Base-by-base conservation (phyloP, 2,888 invertebrate genomes). In the Colletes collaris region DNA sequence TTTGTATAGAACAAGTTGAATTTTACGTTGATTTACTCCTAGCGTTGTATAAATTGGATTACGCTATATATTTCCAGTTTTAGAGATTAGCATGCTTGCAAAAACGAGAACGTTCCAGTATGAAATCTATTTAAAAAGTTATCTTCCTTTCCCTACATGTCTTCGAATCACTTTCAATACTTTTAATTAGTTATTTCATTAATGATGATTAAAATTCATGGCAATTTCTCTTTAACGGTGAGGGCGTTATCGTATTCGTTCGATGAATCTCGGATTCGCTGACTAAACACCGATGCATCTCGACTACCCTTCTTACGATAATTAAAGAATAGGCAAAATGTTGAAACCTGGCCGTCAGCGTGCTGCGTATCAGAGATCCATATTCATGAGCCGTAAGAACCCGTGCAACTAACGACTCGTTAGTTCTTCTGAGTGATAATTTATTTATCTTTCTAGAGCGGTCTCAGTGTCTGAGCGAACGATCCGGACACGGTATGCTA, bases 361-460 rank as follows among this genome's bases (percentile, higher is more conserved):
- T 65, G 68, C 55, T 50, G 65, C 69, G 60, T 46, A 62, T 71
- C 63, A 40, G 71, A 64, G 73, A 87, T 89, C 83, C 89, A 90
- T 90, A 90, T 90, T 90, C 89, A 90, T 88, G 89, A 90, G 81
- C 67, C 60, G 86, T 81, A 89, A 88, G 89, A 88, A 89, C 80
- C 85, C 86, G 85, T 87, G 85, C 86, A 90, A 87, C 88, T 85
- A 88, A 89, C 86, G 83, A 89, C 86, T 89, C 89, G 89, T 89
- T 89, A 89, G 89, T 86, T 82, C 84, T 84, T 89, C 81, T 82
- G 83, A 89, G 90, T 88, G 90, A 90, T 90, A 90, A 90, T 91
- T 89, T 90, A 91, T 90, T 90, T 90, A 91, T 91, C 89, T 90
- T 90, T 89, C 88, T 89, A 66, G 86, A 89, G 80, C 86, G 87